A percentile compares a stretch with the other conserved stretches of the same genome.
Evolutionary conservation across 2,113 vertebrate species (phyloP).

Genomic region (Perognathus longimembris): DNA sequence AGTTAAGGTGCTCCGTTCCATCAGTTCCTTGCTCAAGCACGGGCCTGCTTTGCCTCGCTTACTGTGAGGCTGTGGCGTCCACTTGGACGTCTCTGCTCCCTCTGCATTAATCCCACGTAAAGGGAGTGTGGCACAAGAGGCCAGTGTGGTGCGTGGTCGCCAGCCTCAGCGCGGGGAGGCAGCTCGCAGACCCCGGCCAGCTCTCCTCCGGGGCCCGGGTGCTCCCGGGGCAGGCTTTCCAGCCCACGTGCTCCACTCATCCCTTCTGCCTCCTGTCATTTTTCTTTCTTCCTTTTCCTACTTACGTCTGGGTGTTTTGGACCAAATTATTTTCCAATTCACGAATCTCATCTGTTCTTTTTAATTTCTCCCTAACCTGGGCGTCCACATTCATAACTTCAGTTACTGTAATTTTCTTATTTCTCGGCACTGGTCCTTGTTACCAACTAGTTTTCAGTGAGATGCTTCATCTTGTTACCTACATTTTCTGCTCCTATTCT

Average conservation of each 20-base stretch:
- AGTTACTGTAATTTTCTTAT: background rate
- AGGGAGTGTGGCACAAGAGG: background rate
- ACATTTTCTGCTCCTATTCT: background rate
- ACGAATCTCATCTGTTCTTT: background rate
- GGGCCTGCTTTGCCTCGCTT: background rate
- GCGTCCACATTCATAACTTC: background rate
- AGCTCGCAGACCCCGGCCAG: too few relatives aligned
- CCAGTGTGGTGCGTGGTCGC: background rate
- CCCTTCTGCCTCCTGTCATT: background rate
- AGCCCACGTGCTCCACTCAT: fast-evolving
- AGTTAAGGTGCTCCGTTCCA: background rate
- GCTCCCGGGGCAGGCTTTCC: fast-evolving
- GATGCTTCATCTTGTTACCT: background rate
- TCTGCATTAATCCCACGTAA: background rate
- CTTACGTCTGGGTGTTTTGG: background rate
- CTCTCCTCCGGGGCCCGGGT: too few relatives aligned
- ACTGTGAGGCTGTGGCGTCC: background rate
- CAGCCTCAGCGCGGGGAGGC: too few relatives aligned
- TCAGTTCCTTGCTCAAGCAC: background rate
- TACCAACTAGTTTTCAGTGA: background rate
- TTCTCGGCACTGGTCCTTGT: background rate
- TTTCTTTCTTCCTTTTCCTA: background rate
- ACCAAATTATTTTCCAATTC: background rate
- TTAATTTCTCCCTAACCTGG: background rate
- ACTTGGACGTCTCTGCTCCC: too few relatives aligned